Conservation (phyloP, 2,113 vertebrate genomes). For the Mionectes macconnelli region DNA sequence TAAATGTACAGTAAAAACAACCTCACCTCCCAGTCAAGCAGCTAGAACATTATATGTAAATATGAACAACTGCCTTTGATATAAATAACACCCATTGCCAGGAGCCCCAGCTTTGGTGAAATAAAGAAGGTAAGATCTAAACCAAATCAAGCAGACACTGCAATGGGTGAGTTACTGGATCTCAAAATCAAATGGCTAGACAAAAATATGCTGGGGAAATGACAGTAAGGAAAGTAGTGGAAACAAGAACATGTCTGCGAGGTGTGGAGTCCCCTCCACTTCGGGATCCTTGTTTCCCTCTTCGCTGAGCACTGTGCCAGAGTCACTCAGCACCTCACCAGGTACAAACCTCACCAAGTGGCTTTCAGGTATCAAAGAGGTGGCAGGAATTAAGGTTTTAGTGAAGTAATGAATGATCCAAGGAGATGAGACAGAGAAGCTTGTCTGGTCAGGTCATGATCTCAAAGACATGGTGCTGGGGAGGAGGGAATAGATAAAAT, state of each 20-base stretch:
- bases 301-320: fast-evolving
- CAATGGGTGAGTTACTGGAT: neutral
- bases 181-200: neutral
- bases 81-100: neutral
- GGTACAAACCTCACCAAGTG: too few relatives aligned
- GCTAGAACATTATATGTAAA: neutral
- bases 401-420: neutral
- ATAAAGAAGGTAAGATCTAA: neutral
- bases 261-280: neutral
- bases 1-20: neutral
- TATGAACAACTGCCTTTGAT: neutral
- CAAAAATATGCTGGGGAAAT: neutral
- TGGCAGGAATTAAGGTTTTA: neutral
- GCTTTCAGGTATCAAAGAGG: neutral
- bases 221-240: neutral
- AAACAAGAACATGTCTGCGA: fast-evolving
- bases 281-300: neutral
- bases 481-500: neutral
- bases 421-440: neutral
- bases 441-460: neutral
- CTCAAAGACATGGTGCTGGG: neutral
- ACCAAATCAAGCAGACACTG: neutral
- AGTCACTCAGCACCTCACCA: neutral
- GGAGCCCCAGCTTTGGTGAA: neutral
- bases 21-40: neutral